Evolutionary conservation across 2,797 vertebrate species (phyloP).

Genomic region (Danio tinwini): DNA sequence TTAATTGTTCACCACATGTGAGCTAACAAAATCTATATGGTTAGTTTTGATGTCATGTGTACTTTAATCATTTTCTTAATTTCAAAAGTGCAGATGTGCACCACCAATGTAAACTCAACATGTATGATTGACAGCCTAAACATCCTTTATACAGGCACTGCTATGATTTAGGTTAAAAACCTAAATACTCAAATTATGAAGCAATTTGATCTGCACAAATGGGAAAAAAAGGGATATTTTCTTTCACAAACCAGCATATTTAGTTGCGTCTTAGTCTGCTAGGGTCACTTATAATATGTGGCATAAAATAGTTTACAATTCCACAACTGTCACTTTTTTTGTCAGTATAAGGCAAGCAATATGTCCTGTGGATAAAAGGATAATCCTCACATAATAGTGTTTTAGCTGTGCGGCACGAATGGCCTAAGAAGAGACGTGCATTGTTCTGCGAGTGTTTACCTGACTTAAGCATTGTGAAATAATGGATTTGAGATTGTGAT

Average conservation of each 20-base stretch:
- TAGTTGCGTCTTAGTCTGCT: too few species aligned
- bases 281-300: background rate
- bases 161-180: too few species aligned
- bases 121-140: too few species aligned
- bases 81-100: too few species aligned
- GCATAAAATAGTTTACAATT: conserved; percentile 25
- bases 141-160: too few species aligned
- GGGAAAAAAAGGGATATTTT: background rate
- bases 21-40: too few species aligned
- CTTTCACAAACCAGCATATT: background rate
- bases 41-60: too few species aligned
- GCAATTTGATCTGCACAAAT: background rate
- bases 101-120: too few species aligned
- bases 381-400: conserved; percentile 37
- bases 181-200: too few species aligned
- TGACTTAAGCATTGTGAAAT: conserved; percentile 18
- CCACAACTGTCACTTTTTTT: conserved; percentile 3
- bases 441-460: conserved; percentile 33
- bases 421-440: background rate
- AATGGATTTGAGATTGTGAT: conserved; percentile 45
- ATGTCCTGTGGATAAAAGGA: conserved; percentile 35
- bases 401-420: conserved; percentile 5
- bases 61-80: too few species aligned
- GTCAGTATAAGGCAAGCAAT: conserved; percentile 7
- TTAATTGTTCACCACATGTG: too few species aligned